Percentiles rank a stretch among this genome's conserved stretches.
Evolutionary conservation across 2,113 vertebrate species (phyloP).

Genomic region (Rhadina sibilatrix): DNA sequence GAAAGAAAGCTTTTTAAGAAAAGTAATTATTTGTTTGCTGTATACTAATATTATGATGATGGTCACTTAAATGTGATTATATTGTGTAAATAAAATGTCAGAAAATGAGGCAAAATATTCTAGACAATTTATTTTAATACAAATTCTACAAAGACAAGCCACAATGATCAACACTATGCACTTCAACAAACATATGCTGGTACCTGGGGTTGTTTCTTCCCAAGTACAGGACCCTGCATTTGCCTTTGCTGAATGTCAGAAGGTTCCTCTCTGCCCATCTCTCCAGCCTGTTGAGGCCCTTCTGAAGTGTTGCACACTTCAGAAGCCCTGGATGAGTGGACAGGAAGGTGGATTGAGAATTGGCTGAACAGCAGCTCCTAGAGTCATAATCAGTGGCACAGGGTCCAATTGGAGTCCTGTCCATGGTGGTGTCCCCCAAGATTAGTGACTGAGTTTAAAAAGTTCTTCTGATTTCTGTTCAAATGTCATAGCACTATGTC

Average conservation of each 20-base stretch:
- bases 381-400: too few species aligned
- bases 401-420: too few species aligned
- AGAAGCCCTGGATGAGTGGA: too few species aligned
- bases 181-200: background rate
- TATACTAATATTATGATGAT: background rate
- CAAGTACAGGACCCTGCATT: too few species aligned
- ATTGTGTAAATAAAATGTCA: background rate
- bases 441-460: background rate
- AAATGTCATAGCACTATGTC: background rate
- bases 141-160: background rate
- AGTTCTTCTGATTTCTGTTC: background rate
- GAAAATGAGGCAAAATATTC: background rate
- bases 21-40: background rate
- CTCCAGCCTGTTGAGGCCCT: too few species aligned
- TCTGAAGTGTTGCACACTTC: too few species aligned
- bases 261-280: too few species aligned
- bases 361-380: too few species aligned
- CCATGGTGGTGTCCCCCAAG: background rate
- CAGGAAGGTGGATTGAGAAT: too few species aligned
- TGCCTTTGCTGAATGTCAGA: too few species aligned
- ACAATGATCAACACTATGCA: accelerated
- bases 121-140: background rate
- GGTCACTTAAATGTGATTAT: background rate
- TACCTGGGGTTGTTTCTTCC: too few species aligned
- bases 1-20: background rate